Evolutionary conservation across 2,113 vertebrate species (phyloP), one percentile per base, ranked within the genome.

Genomic region (Rhinolophus ferrumequinum): DNA sequence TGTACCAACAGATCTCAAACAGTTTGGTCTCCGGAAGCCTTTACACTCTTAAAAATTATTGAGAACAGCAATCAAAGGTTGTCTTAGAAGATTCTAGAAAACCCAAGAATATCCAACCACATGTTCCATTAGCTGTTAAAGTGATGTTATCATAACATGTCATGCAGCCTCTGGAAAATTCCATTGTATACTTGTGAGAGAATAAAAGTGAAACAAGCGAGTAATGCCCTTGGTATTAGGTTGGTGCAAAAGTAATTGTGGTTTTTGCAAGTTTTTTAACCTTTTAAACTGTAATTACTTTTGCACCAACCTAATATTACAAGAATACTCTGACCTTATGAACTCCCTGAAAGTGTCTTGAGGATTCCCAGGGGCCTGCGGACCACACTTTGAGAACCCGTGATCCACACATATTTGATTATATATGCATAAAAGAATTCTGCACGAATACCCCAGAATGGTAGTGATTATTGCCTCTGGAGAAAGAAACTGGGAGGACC

Each of bases 11-110:
- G 15, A 76, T 93, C 4, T 88, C 54, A 96, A 81, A 67, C 8
- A 33, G 52, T 85, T 88, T 50, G n/a, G 3, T 72, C 11, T 91
- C 77, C 52, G 33, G 58, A 80, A 79, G 14, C 7, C 70, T 90
- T 97, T 85, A 47, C 7, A 60, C n/a, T 72, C 33, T 93, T 86
- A 56, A 89, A 88, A 86, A 77, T 87, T 41, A 94, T 50, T 5
- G 22, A 75, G 41, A 56, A 67, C 28, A 1, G 21, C 44, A 83
- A 80, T 41, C 33, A 86, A 64, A 26, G 44, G 33, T 86, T 82
- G 4, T 75, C 38, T 82, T 79, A 91, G 84, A 94, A 93, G 62
- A 52, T 80, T 73, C 62, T 94, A 44, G 69, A 88, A 95, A 94
- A 58, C 30, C 62, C 16, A 90, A 76, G 24, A 64, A 94, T 93